Conservation (phyloP, 92 coral and sea anemone genomes). For the Micromussa lordhowensis region DNA sequence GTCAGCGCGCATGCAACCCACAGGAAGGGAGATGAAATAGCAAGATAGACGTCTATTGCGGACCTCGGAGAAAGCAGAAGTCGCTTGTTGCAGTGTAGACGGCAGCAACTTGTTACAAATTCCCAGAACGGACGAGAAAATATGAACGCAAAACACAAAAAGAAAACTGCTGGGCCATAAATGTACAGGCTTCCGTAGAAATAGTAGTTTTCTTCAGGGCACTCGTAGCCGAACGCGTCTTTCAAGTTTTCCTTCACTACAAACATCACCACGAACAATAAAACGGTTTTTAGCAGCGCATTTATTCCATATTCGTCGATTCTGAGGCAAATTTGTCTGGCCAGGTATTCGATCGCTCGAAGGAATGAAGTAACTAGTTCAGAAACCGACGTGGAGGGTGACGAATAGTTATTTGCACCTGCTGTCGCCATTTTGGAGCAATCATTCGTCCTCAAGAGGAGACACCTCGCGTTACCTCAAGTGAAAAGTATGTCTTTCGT, state of each 20-base stretch:
- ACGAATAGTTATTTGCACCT: background rate
- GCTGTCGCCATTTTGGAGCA: background rate
- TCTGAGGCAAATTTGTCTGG: background rate
- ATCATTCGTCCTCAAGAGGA: too few species aligned
- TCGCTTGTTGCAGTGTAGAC: background rate
- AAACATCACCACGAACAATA: slow-evolving; percentile 1
- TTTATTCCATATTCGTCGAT: background rate
- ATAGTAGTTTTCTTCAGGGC: slow-evolving; percentile 8
- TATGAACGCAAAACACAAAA: slow-evolving; percentile 16
- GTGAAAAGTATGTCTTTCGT: background rate
- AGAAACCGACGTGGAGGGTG: slow-evolving; percentile 3
- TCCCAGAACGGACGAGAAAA: slow-evolving; percentile 36
- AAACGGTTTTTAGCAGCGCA: background rate
- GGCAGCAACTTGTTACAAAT: slow-evolving; percentile 19
- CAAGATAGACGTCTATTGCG: slow-evolving; percentile 15
- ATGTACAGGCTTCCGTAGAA: slow-evolving; percentile 26
- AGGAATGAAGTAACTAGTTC: background rate
- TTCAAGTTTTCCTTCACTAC: background rate
- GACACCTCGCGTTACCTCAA: background rate
- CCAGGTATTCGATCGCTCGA: background rate
- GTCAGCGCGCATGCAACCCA: slow-evolving; percentile 1
- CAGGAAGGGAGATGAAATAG: slow-evolving; percentile 5
- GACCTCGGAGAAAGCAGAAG: slow-evolving; percentile 10
- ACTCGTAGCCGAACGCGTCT: background rate
- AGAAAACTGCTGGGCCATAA: slow-evolving; percentile 18